phyloP scores from a whole-genome alignment of 2,113 vertebrate species.

The Puffinus mauretanicus region DNA sequence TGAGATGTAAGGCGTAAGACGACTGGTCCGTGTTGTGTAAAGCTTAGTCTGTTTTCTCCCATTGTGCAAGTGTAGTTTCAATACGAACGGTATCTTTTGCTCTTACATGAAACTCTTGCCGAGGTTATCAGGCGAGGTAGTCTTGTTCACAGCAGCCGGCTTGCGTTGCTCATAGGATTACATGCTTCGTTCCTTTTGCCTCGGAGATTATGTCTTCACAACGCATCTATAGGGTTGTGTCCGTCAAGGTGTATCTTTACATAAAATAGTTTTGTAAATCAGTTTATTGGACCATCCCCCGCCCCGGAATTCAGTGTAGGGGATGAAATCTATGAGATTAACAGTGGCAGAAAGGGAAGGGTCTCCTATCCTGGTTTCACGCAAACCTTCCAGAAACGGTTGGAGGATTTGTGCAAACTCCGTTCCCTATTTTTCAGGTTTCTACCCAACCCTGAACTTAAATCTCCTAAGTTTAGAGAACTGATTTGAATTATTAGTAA shows the following conservation, averaged over 20 bases:
- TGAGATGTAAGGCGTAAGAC: fast-evolving
- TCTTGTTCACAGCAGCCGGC: background rate
- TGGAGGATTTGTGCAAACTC: background rate
- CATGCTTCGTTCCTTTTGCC: background rate
- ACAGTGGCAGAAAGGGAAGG: background rate
- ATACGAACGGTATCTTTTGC: background rate
- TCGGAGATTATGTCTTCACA: fast-evolving
- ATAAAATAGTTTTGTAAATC: background rate
- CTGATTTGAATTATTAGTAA: background rate
- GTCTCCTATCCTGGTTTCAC: background rate
- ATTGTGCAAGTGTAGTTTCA: background rate
- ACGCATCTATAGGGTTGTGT: background rate
- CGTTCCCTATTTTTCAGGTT: background rate
- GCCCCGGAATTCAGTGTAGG: fast-evolving
- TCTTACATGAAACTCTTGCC: background rate
- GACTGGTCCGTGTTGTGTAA: background rate
- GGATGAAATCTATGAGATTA: background rate
- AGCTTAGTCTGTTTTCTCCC: background rate
- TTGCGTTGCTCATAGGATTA: background rate
- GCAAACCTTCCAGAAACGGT: background rate
- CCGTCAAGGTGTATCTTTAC: background rate
- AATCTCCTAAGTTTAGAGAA: background rate
- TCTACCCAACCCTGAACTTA: background rate
- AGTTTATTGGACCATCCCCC: background rate
- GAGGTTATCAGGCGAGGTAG: background rate